Conservation (phyloP, 64 coral and sea anemone genomes). For the Porites lutea region DNA sequence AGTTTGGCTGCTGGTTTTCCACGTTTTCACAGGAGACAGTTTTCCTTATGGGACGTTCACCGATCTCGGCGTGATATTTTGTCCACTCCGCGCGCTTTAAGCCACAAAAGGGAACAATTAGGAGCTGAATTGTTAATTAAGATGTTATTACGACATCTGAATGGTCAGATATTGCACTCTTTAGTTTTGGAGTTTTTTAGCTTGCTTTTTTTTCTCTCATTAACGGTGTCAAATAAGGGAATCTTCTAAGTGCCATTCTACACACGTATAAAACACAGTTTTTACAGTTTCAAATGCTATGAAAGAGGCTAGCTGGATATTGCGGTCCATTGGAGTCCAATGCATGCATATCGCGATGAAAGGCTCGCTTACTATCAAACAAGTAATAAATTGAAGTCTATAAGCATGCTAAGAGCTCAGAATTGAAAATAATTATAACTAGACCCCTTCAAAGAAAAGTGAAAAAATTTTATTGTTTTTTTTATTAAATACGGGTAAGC, state of each 20-base stretch:
- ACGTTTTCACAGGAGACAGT: background rate
- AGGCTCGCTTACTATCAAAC: background rate
- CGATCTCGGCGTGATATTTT: conserved; percentile 5
- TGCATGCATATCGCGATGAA: background rate
- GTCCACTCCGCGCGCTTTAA: background rate
- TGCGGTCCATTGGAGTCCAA: background rate
- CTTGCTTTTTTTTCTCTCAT: background rate
- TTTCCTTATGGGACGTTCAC: background rate
- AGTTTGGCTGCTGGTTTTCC: background rate
- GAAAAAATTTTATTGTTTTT: too few species aligned
- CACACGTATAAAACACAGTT: too few species aligned
- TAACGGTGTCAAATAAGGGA: too few species aligned
- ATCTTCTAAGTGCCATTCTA: too few species aligned
- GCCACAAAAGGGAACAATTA: conserved; percentile 28
- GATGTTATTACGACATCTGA: conserved; percentile 20
- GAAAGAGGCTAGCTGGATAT: background rate
- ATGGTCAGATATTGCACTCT: conserved; percentile 31
- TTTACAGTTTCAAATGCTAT: too few species aligned
- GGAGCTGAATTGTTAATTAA: conserved; percentile 39
- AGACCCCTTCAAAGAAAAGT: too few species aligned
- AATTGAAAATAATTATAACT: too few species aligned
- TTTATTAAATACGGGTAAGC: background rate
- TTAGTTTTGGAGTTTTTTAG: background rate
- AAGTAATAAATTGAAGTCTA: background rate
- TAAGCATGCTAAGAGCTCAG: background rate